phyloP scores from a whole-genome alignment of 2,888 invertebrate genomes.

The Heliconius hortense region DNA sequence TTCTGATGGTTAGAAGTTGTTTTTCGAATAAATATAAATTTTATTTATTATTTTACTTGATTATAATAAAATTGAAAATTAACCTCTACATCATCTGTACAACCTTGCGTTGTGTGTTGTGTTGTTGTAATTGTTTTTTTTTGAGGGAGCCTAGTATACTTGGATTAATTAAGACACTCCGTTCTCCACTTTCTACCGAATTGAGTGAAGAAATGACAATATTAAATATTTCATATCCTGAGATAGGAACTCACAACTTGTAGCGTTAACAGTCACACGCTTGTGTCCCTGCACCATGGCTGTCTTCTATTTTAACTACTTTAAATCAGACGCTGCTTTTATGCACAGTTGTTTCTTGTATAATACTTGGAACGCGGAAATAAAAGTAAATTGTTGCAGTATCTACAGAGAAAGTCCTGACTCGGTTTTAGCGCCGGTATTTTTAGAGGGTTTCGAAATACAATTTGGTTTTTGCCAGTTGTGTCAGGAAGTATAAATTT shows the following conservation, averaged over 20 bases:
- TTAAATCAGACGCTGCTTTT: not conserved
- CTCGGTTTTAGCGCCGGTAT: constrained; percentile 51
- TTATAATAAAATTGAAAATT: not conserved
- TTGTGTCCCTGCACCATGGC: too few relatives aligned
- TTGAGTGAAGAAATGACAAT: too few relatives aligned
- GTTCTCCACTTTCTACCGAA: too few relatives aligned
- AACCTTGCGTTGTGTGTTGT: too few relatives aligned
- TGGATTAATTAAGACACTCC: too few relatives aligned
- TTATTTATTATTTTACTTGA: too few relatives aligned
- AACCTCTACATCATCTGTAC: too few relatives aligned
- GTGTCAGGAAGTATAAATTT: constrained; percentile 53
- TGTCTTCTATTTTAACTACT: not conserved
- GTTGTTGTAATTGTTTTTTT: too few relatives aligned
- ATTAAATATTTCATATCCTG: too few relatives aligned
- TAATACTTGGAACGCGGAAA: constrained; percentile 48
- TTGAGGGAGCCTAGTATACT: too few relatives aligned
- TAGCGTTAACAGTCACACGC: too few relatives aligned
- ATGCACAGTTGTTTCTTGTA: not conserved
- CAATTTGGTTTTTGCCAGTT: constrained; percentile 59
- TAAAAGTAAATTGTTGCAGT: constrained; percentile 35
- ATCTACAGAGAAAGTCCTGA: constrained; percentile 48
- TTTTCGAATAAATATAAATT: not conserved
- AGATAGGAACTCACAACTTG: too few relatives aligned
- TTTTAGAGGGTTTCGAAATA: constrained; percentile 55
- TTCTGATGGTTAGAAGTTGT: not conserved